phyloP scores from a whole-genome alignment of 2,113 vertebrate genomes.

The Helogale parvula region DNA sequence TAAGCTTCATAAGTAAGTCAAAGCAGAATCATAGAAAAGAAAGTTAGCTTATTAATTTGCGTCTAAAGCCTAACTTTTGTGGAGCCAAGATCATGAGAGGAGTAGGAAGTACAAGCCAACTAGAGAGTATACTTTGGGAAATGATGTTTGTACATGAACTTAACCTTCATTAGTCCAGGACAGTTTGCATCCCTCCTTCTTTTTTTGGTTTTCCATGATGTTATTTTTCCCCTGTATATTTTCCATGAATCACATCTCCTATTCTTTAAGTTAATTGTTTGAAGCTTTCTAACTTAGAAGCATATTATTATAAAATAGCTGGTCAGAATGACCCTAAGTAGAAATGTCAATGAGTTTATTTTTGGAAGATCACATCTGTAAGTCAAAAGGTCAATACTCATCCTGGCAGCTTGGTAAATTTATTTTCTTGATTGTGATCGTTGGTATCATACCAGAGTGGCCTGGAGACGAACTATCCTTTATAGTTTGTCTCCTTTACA shows the following conservation, averaged over 20 bases:
- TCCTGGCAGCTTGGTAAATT: background rate
- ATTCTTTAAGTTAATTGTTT: background rate
- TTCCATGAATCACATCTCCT: background rate
- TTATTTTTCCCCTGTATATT: background rate
- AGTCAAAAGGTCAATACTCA: background rate
- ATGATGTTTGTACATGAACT: background rate
- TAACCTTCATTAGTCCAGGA: background rate
- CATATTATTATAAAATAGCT: background rate
- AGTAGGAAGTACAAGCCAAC: background rate
- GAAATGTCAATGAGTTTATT: background rate
- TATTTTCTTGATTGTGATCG: background rate
- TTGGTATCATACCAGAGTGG: background rate
- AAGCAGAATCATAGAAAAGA: background rate
- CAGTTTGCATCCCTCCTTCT: background rate
- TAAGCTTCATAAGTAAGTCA: slow-evolving; percentile 92
- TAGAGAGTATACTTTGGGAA: background rate
- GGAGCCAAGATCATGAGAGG: background rate
- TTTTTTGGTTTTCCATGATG: background rate
- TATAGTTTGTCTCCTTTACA: background rate
- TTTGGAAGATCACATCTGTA: background rate
- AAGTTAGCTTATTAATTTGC: background rate
- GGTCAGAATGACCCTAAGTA: background rate
- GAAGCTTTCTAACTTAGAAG: background rate
- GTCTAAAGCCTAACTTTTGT: background rate
- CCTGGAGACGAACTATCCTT: background rate